These are phyloP conservation scores for Leptosomus discolor DNA, from an alignment of 2,113 vertebrate genomes.

Conservation along the genomic window DNA sequence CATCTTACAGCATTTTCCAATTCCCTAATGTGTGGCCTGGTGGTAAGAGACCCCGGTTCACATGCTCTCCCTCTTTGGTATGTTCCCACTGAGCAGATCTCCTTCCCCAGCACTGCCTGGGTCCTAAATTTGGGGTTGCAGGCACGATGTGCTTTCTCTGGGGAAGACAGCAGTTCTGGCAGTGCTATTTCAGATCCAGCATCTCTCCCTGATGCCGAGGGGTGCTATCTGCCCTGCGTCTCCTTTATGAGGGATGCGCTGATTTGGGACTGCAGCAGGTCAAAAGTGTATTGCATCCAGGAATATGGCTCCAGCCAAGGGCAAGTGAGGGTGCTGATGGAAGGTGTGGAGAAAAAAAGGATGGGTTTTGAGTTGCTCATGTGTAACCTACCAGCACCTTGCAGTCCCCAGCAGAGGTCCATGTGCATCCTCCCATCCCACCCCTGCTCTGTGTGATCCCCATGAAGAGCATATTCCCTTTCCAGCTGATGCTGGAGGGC, in stretches of 20 bases:
- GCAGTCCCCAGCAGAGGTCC: not conserved
- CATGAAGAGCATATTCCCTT: not conserved
- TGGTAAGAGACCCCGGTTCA: not conserved
- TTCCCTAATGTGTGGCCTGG: not conserved
- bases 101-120: not conserved
- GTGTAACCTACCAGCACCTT: not conserved
- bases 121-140: not conserved
- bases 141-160: not conserved
- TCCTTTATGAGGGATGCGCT: not conserved
- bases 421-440: not conserved
- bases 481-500: not conserved
- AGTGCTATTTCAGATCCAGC: accelerated
- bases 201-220: accelerated
- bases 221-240: not conserved
- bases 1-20: not conserved
- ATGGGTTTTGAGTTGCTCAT: not conserved
- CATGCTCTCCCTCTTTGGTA: not conserved
- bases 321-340: not conserved
- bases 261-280: not conserved
- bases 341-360: not conserved
- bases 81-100: not conserved
- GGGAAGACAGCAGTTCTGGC: not conserved
- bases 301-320: not conserved
- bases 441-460: not conserved
- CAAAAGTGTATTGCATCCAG: not conserved